Conservation (phyloP, 2,113 vertebrate genomes). For the Candoia aspera region DNA sequence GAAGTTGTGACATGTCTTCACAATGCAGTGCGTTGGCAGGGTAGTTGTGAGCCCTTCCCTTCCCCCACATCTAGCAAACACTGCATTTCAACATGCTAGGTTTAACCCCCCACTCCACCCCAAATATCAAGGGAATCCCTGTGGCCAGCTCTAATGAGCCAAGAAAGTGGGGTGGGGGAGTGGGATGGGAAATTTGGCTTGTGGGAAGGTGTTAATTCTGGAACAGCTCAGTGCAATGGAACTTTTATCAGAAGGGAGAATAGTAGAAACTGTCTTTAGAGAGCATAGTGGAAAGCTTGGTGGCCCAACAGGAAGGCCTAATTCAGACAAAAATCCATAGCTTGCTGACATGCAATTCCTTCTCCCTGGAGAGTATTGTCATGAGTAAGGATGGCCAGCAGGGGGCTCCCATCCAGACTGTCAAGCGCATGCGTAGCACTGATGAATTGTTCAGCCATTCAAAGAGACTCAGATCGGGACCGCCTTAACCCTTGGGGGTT, state of each 20-base stretch:
- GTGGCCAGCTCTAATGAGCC: too few species aligned
- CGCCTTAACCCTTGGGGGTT: too few species aligned
- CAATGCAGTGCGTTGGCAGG: neutral
- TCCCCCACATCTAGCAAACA: slow-evolving; percentile 37
- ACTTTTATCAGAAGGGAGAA: neutral
- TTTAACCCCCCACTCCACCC: neutral
- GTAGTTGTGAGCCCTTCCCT: neutral
- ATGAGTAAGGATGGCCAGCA: too few species aligned
- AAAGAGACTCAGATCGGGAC: too few species aligned
- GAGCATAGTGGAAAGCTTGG: neutral
- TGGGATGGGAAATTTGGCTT: neutral
- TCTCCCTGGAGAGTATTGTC: neutral
- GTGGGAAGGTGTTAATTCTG: too few species aligned
- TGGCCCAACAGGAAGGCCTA: neutral
- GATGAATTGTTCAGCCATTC: too few species aligned
- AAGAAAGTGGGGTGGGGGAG: neutral
- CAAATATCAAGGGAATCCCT: neutral
- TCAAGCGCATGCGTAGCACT: too few species aligned
- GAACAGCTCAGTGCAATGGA: neutral
- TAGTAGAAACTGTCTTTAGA: neutral
- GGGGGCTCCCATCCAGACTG: too few species aligned
- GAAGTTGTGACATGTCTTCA: slow-evolving; percentile 61
- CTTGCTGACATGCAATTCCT: neutral
- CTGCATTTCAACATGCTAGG: slow-evolving; percentile 60
- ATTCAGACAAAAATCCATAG: neutral